Percentiles rank a stretch among this genome's conserved stretches.
Conservation (phyloP, 2,113 vertebrate species). For the Argyrosomus japonicus region DNA sequence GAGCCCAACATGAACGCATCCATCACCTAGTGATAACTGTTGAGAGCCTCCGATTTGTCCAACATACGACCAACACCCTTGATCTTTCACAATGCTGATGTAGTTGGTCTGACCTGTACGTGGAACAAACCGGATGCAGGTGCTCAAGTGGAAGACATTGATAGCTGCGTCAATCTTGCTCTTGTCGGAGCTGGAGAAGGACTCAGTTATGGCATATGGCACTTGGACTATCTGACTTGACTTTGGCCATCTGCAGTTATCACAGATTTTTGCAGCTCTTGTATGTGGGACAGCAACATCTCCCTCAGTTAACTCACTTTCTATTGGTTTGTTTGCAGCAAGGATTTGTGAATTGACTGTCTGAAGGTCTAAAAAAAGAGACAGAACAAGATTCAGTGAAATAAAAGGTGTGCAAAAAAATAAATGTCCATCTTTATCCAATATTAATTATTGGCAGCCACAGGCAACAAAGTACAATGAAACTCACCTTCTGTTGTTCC, state of each 20-base stretch:
- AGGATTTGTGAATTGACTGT: slow-evolving; percentile 11
- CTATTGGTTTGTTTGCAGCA: background rate
- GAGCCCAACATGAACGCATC: background rate
- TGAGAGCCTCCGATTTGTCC: background rate
- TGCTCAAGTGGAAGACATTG: too few species aligned
- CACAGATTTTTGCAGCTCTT: too few species aligned
- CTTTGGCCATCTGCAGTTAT: too few species aligned
- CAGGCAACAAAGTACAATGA: background rate
- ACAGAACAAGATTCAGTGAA: background rate
- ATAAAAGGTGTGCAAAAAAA: background rate
- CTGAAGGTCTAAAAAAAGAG: background rate
- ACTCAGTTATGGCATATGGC: too few species aligned
- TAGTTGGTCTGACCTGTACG: too few species aligned
- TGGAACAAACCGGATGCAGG: too few species aligned
- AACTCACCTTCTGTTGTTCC: background rate
- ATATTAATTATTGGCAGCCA: too few species aligned
- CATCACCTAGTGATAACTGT: background rate
- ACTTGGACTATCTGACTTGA: too few species aligned
- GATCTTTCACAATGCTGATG: too few species aligned
- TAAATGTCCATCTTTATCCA: background rate
- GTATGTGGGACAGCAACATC: background rate
- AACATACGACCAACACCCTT: too few species aligned
- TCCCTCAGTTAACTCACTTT: background rate
- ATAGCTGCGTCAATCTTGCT: too few species aligned
- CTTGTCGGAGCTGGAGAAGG: too few species aligned